A percentile compares a stretch with the other conserved stretches of the same genome.
Conservation (phyloP, 2,888 invertebrate genomes). For the Cosmia trapezina region DNA sequence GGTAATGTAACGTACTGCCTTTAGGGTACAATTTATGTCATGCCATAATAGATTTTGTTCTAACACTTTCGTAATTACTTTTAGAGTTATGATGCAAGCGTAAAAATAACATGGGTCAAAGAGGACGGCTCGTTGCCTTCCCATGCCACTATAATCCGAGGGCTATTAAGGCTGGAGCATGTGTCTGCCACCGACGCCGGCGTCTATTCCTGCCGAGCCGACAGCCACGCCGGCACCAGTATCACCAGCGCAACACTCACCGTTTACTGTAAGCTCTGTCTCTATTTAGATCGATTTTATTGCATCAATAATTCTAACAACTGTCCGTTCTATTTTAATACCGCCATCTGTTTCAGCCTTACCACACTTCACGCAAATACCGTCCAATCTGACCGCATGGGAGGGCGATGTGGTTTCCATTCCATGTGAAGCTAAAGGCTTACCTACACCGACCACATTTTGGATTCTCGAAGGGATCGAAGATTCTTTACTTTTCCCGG, state of each 20-base stretch:
- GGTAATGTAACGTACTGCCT: conserved; percentile 68
- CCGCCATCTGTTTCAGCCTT: conserved; percentile 93
- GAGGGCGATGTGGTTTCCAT: conserved; percentile 97
- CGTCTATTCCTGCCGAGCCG: conserved; percentile 97
- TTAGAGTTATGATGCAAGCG: conserved; percentile 86
- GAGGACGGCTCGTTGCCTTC: conserved; percentile 85
- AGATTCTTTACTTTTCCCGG: conserved; percentile 91
- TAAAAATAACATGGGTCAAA: conserved; percentile 89
- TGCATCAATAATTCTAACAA: conserved; percentile 82
- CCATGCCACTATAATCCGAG: conserved; percentile 84
- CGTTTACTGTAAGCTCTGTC: conserved; percentile 95
- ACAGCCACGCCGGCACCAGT: conserved; percentile 96
- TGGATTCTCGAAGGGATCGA: conserved; percentile 98
- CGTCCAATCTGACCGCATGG: conserved; percentile 96
- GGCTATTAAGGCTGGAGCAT: conserved; percentile 93
- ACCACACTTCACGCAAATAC: conserved; percentile 96
- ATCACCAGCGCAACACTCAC: conserved; percentile 96
- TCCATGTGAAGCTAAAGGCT: conserved; percentile 97
- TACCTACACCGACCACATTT: conserved; percentile 97
- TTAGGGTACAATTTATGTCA: conserved; percentile 32
- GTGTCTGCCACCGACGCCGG: conserved; percentile 96
- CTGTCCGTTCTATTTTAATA: conserved; percentile 83
- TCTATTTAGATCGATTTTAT: conserved; percentile 82
- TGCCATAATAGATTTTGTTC: conserved; percentile 9
- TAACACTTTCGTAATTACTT: conserved; percentile 61